These are phyloP conservation scores for Typhlichthys subterraneus DNA, from an alignment of 2,797 vertebrate genomes.

Conservation along the genomic window DNA sequence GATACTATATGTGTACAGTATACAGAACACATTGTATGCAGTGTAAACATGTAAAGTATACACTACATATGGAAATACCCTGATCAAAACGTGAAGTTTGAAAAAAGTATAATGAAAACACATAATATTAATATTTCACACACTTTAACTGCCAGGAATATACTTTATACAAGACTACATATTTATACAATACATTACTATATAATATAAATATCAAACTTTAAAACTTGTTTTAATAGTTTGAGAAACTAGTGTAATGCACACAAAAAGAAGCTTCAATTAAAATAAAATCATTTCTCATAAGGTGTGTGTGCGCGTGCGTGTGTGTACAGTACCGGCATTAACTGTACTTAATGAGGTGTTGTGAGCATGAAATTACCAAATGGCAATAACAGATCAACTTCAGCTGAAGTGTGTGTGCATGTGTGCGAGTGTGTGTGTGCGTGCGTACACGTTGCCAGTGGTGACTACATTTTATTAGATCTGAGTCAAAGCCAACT, in stretches of 20 bases:
- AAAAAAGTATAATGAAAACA: too few relatives aligned
- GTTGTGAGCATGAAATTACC: slow-evolving; percentile 39
- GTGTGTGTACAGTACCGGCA: slow-evolving; percentile 2
- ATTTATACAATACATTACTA: too few relatives aligned
- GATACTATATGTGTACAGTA: too few relatives aligned
- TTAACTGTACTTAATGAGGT: slow-evolving; percentile 50
- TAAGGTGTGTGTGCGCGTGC: slow-evolving; percentile 9
- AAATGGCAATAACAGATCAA: slow-evolving; percentile 61
- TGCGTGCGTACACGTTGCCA: slow-evolving; percentile 55
- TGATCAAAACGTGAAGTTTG: too few relatives aligned
- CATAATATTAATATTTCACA: too few relatives aligned
- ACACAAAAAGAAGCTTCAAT: slow-evolving; percentile 6
- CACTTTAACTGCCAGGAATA: too few relatives aligned
- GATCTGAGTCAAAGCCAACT: slow-evolving; percentile 77
- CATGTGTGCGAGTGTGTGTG: slow-evolving; percentile 8
- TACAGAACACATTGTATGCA: too few relatives aligned
- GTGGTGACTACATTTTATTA: slow-evolving; percentile 87
- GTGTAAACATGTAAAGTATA: too few relatives aligned
- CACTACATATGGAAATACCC: too few relatives aligned
- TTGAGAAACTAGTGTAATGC: neutral
- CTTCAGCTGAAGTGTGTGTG: slow-evolving; percentile 43
- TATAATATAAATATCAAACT: too few relatives aligned
- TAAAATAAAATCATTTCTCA: slow-evolving; percentile 3
- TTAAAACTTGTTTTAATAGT: neutral
- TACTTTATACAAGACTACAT: too few relatives aligned